Percentiles rank a stretch among this genome's conserved stretches.
phyloP scores from a whole-genome alignment of 2,113 vertebrate genomes.

The Ameiurus melas region DNA sequence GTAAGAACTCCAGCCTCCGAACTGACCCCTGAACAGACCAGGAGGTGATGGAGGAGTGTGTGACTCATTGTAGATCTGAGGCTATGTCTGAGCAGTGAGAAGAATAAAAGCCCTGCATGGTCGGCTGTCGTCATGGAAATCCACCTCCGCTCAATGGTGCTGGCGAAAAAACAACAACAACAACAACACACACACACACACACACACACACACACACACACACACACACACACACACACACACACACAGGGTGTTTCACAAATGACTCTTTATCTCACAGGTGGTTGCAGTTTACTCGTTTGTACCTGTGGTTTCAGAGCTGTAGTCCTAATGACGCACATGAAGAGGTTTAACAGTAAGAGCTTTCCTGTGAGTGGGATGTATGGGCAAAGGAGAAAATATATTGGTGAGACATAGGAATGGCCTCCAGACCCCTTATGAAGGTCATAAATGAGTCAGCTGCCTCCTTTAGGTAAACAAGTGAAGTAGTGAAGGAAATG shows the following conservation, averaged over 20 bases:
- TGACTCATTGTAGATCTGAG: background rate
- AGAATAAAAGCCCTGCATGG: constrained; percentile 54
- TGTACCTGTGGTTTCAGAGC: background rate
- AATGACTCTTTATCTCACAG: constrained; percentile 8
- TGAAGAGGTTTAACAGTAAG: background rate
- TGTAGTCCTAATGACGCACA: background rate
- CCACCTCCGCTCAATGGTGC: constrained; percentile 19
- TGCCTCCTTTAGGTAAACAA: background rate
- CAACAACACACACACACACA: no score
- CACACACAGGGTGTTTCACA: constrained; percentile 23
- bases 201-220: no score
- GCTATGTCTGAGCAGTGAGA: background rate
- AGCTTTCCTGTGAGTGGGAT: background rate
- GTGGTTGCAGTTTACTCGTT: constrained; percentile 8
- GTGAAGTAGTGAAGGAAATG: no score
- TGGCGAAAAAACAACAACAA: constrained; percentile 22
- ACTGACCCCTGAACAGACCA: background rate
- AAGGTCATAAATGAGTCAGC: constrained; percentile 1
- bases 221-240: no score
- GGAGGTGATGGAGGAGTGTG: background rate
- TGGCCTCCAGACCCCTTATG: constrained; percentile 4
- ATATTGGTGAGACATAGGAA: background rate
- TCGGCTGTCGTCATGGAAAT: constrained; percentile 61
- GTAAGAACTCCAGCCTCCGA: background rate
- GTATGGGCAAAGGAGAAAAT: background rate